Percentiles rank a stretch among this genome's conserved stretches.
Evolutionary conservation across 2,888 invertebrate species (phyloP).

Genomic region (Eledona agricola): DNA sequence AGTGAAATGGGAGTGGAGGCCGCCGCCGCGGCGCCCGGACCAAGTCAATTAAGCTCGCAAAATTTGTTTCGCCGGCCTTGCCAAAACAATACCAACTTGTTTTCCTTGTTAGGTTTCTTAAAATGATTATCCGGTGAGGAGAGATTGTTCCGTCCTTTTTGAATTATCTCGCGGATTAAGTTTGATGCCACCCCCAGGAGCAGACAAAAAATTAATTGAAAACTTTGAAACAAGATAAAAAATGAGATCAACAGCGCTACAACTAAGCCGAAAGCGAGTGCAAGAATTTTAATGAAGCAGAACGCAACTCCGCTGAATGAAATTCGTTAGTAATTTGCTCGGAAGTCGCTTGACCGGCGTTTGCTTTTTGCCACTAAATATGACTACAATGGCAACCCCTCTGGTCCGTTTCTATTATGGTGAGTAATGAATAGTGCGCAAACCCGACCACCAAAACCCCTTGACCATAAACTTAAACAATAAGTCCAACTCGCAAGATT

Average conservation of each 20-base stretch:
- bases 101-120: slow-evolving; percentile 12
- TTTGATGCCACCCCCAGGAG: no score
- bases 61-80: slow-evolving; percentile 6
- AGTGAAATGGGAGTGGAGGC: background rate
- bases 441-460: slow-evolving; percentile 12
- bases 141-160: background rate
- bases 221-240: no score
- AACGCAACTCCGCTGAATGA: no score
- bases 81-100: slow-evolving; percentile 6
- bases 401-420: slow-evolving; percentile 5
- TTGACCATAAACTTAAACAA: slow-evolving; percentile 27
- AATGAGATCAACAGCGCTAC: no score
- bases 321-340: background rate
- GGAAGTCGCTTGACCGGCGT: no score
- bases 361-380: slow-evolving; percentile 1
- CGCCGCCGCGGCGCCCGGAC: background rate
- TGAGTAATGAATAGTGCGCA: slow-evolving; percentile 16
- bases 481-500: slow-evolving; percentile 22
- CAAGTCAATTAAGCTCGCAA: slow-evolving; percentile 12
- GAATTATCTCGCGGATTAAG: no score
- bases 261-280: no score
- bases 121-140: background rate
- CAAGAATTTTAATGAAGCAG: no score
- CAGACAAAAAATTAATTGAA: no score
- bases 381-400: slow-evolving; percentile 10